Conservation (phyloP, 37 sponge, comb jelly and placozoan genomes). For the Beroe ovata region DNA sequence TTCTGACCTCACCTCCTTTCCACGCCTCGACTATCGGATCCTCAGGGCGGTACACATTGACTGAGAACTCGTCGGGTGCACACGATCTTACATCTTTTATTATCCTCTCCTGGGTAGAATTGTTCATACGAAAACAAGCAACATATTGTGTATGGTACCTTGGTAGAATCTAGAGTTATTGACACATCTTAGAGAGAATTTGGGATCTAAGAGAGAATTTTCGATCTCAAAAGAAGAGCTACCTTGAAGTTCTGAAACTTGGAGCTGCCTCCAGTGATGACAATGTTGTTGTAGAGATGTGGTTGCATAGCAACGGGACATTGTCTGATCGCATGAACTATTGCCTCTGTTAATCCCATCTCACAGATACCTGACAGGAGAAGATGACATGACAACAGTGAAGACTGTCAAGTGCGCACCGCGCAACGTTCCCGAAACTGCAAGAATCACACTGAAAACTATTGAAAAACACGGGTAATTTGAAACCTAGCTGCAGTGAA, state of each 20-base stretch:
- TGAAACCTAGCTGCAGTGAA: no score
- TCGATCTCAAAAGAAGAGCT: background rate
- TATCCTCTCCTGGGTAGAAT: conserved; percentile 70
- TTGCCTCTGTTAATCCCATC: conserved; percentile 93
- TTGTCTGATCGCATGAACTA: conserved; percentile 73
- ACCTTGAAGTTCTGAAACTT: conserved; percentile 79
- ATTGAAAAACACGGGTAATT: no score
- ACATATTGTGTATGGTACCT: no score
- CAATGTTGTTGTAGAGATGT: conserved; percentile 86
- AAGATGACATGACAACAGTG: no score
- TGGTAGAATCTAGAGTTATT: no score
- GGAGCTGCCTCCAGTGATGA: conserved; percentile 88
- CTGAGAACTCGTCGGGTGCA: conserved; percentile 72
- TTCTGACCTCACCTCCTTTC: conserved; percentile 80
- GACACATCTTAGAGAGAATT: no score
- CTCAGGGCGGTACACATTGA: conserved; percentile 72
- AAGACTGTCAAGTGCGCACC: no score
- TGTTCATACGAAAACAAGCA: no score
- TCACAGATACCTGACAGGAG: conserved; percentile 74
- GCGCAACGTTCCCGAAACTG: no score
- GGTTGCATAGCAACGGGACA: conserved; percentile 87
- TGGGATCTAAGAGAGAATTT: no score
- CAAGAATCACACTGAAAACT: no score
- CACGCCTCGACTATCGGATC: conserved; percentile 78
- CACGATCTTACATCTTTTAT: conserved; percentile 75